Percentiles rank a stretch among this genome's conserved stretches.
phyloP scores from a whole-genome alignment of 2,888 invertebrate genomes.

The Parthenolecanium corni region DNA sequence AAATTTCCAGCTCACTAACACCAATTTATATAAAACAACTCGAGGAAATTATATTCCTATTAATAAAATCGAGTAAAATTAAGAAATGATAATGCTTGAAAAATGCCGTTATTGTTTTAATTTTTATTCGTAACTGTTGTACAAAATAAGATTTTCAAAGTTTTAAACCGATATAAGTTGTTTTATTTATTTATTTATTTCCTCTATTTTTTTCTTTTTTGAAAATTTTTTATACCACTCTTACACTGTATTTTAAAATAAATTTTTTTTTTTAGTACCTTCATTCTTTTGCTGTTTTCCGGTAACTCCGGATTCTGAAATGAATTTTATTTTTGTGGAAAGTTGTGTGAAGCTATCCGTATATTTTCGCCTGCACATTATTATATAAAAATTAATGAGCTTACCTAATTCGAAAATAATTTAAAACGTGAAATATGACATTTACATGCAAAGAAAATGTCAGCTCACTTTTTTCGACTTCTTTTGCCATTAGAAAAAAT shows the following conservation, averaged over 20 bases:
- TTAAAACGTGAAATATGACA: too few relatives aligned
- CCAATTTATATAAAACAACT: background rate
- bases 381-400: too few relatives aligned
- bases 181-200: background rate
- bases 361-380: too few relatives aligned
- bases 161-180: background rate
- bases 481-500: too few relatives aligned
- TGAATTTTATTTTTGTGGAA: too few relatives aligned
- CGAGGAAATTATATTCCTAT: background rate
- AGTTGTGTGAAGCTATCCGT: too few relatives aligned
- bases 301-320: too few relatives aligned
- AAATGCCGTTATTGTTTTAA: background rate
- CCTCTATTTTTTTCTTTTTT: background rate
- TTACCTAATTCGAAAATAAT: too few relatives aligned
- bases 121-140: background rate
- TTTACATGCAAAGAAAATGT: too few relatives aligned
- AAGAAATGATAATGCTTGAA: background rate
- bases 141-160: background rate
- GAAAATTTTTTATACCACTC: slow-evolving; percentile 24
- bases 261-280: slow-evolving; percentile 1
- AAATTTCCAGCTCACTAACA: background rate
- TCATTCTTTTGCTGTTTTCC: background rate
- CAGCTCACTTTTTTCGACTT: too few relatives aligned
- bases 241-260: slow-evolving; percentile 19
- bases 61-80: background rate